Evolutionary conservation across 2,113 vertebrate genomes (phyloP), one percentile per base, ranked within the genome.

Genomic region (Otocyon megalotis): DNA sequence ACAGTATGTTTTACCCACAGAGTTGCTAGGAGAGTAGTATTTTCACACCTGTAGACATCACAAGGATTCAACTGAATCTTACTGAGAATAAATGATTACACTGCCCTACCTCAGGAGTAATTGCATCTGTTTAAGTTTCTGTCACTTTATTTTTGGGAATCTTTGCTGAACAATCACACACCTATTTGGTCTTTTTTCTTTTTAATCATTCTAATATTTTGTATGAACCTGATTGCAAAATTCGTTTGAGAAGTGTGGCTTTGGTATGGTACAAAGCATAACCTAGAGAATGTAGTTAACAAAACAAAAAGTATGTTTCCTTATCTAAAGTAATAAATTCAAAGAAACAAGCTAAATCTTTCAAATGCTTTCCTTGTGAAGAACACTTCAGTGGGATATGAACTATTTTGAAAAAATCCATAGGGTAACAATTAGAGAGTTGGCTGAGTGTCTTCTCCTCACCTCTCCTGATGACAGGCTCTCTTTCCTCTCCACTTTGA

Each of bases 81-180:
- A 93, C 20, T 60, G 72, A 93, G 53, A 96, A 98, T 82, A 87
- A 97, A 77, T 91, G 48, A 89, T 79, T 53, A 74, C 0, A 67
- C 24, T 79, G 58, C 0, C 80, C 56, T 72, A 76, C 85, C 86
- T 93, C 93, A 76, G 90, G 94, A 97, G 26, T 65, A 93, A 94
- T 87, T 86, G 88, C 30, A 95, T 48, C 48, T 88, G 37, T 50
- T n/a, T 86, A 90, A 96, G 26, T 97, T 83, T 60, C 76, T 88
- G 26, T 54, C 60, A 72, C 67, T 95, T 95, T 81, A 74, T 90
- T 94, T 87, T 97, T 32, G 97, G 58, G 67, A 98, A 90, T 95
- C 53, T 93, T n/a, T 96, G 60, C 8, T 65, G 50, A 97, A 92
- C 56, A 96, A 85, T 0, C 37, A 13, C 54, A 91, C 28, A 88